phyloP scores from a whole-genome alignment of 2,888 invertebrate species.

The Latheticus oryzae region DNA sequence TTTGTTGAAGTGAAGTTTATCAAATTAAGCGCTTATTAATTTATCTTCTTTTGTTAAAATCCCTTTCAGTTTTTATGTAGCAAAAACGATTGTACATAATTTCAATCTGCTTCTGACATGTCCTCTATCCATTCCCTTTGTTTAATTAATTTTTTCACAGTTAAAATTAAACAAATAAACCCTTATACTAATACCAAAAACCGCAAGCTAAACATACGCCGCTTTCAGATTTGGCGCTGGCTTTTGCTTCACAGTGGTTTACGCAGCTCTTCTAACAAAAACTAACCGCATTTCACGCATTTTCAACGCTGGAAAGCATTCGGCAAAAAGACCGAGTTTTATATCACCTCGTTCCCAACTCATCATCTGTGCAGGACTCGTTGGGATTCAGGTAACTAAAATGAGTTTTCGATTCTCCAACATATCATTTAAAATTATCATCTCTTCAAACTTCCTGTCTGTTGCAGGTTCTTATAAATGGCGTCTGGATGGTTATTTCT shows the following conservation, averaged over 20 bases:
- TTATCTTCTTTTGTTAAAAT: too few relatives aligned
- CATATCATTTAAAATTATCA: conserved; percentile 9
- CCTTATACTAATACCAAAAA: too few relatives aligned
- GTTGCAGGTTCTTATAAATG: conserved; percentile 83
- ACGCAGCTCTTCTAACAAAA: conserved; percentile 96
- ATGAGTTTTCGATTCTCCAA: conserved; percentile 1
- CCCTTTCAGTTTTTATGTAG: too few relatives aligned
- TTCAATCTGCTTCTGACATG: too few relatives aligned
- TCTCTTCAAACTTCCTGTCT: conserved; percentile 30
- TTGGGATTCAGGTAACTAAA: conserved; percentile 82
- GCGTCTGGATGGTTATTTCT: conserved; percentile 91
- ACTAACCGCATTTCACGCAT: conserved; percentile 97
- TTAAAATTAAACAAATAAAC: too few relatives aligned
- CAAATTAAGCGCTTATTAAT: too few relatives aligned
- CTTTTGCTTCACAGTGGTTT: conserved; percentile 96
- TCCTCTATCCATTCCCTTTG: too few relatives aligned
- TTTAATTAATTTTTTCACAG: too few relatives aligned
- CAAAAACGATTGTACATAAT: too few relatives aligned
- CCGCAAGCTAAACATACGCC: too few relatives aligned
- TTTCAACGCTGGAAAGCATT: conserved; percentile 95
- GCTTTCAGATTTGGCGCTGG: conserved; percentile 84
- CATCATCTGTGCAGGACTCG: conserved; percentile 87
- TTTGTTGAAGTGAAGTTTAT: too few relatives aligned
- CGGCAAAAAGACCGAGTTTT: conserved; percentile 93
- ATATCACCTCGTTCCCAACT: conserved; percentile 93